Percentiles rank a stretch among this genome's conserved stretches.
phyloP scores from a whole-genome alignment of 2,113 vertebrate genomes.

The Lagenorhynchus albirostris region DNA sequence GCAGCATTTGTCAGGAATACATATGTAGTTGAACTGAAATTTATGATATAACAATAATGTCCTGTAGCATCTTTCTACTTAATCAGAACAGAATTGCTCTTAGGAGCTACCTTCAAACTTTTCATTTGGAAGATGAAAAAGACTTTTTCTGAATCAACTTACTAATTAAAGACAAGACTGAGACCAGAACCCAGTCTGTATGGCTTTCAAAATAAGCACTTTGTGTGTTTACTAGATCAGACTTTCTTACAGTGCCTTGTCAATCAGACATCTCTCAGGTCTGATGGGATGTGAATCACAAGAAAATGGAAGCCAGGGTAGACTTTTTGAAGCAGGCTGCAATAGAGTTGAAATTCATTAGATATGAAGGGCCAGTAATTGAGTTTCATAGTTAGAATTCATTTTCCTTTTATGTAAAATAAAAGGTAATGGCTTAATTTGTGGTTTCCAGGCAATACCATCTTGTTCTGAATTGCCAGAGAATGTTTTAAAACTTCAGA shows the following conservation, averaged over 20 bases:
- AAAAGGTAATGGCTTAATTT: fast-evolving
- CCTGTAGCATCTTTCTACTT: fast-evolving
- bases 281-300: fast-evolving
- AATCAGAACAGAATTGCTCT: background rate
- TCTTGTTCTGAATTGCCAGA: background rate
- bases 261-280: fast-evolving
- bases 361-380: fast-evolving
- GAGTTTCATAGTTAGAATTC: fast-evolving
- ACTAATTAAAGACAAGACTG: background rate
- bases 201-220: fast-evolving
- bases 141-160: background rate
- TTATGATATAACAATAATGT: background rate
- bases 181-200: fast-evolving
- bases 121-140: background rate
- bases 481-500: background rate
- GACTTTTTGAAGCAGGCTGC: fast-evolving
- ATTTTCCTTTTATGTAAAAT: background rate
- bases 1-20: background rate
- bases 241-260: fast-evolving
- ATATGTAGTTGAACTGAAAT: background rate
- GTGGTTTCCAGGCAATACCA: background rate
- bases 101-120: background rate
- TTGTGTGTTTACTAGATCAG: fast-evolving
- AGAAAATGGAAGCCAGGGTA: fast-evolving
- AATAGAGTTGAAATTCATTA: fast-evolving